Conservation (phyloP, 2,797 vertebrate species). For the Euphonia xanthogaster region DNA sequence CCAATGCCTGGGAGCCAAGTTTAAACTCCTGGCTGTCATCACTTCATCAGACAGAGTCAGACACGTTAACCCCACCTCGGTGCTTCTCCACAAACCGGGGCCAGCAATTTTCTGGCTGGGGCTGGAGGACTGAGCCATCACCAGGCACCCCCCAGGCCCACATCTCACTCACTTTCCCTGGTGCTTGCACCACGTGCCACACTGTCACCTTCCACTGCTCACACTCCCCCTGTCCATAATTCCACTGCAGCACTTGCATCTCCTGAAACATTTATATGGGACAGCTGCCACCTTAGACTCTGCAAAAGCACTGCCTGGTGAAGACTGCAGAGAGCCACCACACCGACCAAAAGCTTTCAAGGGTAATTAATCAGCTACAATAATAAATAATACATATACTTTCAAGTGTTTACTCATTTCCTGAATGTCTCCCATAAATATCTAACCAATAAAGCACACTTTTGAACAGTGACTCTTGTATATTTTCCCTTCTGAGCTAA, state of each 20-base stretch:
- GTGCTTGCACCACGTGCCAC: neutral
- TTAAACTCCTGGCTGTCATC: neutral
- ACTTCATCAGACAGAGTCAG: neutral
- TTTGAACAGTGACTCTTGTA: neutral
- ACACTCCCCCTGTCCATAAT: neutral
- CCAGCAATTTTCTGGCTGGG: neutral
- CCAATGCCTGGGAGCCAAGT: neutral
- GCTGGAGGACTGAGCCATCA: neutral
- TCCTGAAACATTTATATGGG: neutral
- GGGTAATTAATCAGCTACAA: neutral
- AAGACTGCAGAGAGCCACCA: neutral
- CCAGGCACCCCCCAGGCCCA: neutral
- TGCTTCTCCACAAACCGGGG: neutral
- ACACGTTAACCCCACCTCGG: neutral
- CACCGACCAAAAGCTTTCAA: neutral
- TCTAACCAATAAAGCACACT: neutral
- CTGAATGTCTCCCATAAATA: neutral
- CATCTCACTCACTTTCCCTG: neutral
- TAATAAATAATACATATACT: conserved; percentile 18
- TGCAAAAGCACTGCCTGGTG: neutral
- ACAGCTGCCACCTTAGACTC: neutral
- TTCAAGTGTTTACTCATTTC: conserved; percentile 3
- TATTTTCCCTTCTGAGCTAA: neutral
- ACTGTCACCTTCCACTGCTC: neutral
- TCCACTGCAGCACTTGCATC: neutral